Percentiles rank a stretch among this genome's conserved stretches.
Evolutionary conservation across 2,113 vertebrate species (phyloP).

Genomic region (Passer montanus): DNA sequence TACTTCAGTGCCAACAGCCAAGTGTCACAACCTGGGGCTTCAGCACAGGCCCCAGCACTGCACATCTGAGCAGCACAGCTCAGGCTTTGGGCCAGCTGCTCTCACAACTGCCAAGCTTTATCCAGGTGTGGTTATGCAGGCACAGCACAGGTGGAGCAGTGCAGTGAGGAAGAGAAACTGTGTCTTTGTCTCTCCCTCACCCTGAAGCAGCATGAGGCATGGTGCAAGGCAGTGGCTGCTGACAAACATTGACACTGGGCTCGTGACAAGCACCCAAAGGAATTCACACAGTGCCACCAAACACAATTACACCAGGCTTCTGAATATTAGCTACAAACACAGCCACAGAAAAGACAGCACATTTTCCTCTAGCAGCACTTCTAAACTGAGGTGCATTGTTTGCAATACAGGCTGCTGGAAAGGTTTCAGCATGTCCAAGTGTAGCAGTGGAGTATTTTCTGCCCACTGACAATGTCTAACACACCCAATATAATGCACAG

Average conservation of each 20-base stretch:
- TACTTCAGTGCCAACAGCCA: accelerated
- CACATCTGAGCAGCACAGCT: accelerated
- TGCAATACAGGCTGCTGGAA: background rate
- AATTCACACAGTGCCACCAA: background rate
- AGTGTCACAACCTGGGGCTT: accelerated
- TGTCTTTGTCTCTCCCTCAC: background rate
- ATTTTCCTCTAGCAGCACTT: background rate
- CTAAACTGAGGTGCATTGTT: background rate
- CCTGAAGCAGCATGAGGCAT: background rate
- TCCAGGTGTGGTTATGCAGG: background rate
- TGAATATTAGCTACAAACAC: background rate
- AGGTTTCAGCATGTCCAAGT: background rate
- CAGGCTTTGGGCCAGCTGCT: background rate
- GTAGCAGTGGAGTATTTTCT: background rate
- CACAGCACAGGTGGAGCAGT: background rate
- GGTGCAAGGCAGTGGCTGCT: accelerated
- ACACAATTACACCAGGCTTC: background rate
- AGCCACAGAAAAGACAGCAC: background rate
- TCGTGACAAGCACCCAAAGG: background rate
- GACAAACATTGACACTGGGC: accelerated
- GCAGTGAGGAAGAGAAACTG: background rate
- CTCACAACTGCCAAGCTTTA: background rate
- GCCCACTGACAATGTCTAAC: background rate
- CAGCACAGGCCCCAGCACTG: background rate
- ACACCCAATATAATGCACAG: accelerated